Conservation (phyloP, 2,888 invertebrate species). For the Sminthurinus aureus region DNA sequence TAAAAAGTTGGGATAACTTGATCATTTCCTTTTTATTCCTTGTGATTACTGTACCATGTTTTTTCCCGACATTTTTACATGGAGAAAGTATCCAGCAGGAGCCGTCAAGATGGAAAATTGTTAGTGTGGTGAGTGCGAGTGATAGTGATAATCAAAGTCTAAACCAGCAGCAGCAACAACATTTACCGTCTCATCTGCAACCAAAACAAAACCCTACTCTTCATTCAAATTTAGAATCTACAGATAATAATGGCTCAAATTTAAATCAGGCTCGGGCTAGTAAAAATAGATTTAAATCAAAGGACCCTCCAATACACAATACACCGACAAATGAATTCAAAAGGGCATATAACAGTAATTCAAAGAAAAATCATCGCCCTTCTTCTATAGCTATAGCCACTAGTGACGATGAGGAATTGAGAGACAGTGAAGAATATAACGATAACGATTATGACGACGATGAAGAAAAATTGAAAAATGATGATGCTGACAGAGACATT, state of each 20-base stretch:
- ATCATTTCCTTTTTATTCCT: background rate
- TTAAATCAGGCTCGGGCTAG: background rate
- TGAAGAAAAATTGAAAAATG: too few relatives aligned
- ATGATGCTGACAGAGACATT: too few relatives aligned
- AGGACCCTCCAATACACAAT: too few relatives aligned
- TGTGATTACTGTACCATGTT: background rate
- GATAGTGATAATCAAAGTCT: background rate
- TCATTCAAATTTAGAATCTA: background rate
- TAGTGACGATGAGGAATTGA: background rate
- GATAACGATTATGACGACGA: background rate
- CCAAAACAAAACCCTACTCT: background rate
- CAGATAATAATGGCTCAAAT: background rate
- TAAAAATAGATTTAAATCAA: background rate
- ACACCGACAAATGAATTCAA: too few relatives aligned
- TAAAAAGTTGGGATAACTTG: too few relatives aligned
- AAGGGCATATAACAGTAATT: too few relatives aligned
- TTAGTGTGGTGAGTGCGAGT: background rate
- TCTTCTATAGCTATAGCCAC: too few relatives aligned
- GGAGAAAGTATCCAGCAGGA: background rate
- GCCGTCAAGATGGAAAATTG: too few relatives aligned
- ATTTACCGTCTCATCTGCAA: too few relatives aligned
- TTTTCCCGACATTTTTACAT: too few relatives aligned
- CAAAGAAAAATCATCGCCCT: too few relatives aligned
- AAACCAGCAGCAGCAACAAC: too few relatives aligned
- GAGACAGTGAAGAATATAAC: background rate